Evolutionary conservation across 1,140 invertebrate genomes (phyloP), one percentile per base, ranked within the genome.

Genomic region (Aphidius ervi): DNA sequence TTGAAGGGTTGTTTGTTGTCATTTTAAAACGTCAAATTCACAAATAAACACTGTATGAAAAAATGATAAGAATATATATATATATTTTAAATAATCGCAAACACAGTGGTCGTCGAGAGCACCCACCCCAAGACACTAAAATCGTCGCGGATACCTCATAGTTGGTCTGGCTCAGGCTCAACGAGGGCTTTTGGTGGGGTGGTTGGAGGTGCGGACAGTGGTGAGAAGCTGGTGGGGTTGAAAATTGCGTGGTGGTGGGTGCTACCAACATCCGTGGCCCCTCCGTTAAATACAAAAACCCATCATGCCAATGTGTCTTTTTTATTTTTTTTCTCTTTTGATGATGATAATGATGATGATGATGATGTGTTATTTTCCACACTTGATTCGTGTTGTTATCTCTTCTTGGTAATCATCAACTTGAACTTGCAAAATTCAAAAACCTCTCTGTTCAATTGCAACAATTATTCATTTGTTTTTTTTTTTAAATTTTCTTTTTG

Each of bases 191-290:
- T 75, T 77, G 77, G 77, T 78, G 75, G 77, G 75, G 76, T 73
- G 75, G 76, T 78, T 76, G 74, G 76, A 77, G 75, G 73, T 78
- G 74, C 75, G 76, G 76, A 76, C 75, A 77, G 75, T 79, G 76
- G 77, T 76, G 74, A 76, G 77, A 75, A 72, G 73, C 74, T 77
- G 78, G 78, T 79, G 77, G 77, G 78, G 78, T 80, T 80, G 78
- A 74, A 78, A 79, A 77, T 77, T 76, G 76, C 74, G 77, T 80
- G 78, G 78, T 79, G 77, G 78, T 79, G 76, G 77, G 71, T 76
- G 74, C 73, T 31, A 65, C 71, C 65, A 59, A 52, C 46, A 42
- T 39, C 67, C 69, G 68, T 74, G 70, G 72, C 69, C 63, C 64
- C 67, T 68, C 69, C 60, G 67, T 63, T 16, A 16, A 16, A 16